phyloP scores from a whole-genome alignment of 2,797 vertebrate species.

The Lacerta viridis region DNA sequence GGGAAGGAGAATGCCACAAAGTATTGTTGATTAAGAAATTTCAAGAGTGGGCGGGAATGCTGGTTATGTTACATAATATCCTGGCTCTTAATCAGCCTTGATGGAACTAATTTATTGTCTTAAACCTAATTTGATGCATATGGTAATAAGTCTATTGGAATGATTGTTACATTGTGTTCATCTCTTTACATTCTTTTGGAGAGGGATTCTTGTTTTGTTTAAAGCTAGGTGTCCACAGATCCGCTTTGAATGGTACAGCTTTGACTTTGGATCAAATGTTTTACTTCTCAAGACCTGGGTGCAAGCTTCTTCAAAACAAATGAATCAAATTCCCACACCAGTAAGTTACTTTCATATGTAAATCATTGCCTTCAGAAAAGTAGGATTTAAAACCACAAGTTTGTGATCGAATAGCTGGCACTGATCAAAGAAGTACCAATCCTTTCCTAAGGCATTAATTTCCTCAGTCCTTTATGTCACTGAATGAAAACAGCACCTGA shows the following conservation, averaged over 20 bases:
- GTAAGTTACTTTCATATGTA: constrained; percentile 38
- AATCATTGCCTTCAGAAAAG: constrained; percentile 49
- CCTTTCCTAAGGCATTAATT: constrained; percentile 40
- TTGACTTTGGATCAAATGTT: constrained; percentile 37
- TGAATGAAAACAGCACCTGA: constrained; percentile 25
- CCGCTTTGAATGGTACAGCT: constrained; percentile 32
- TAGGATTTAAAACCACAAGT: constrained; percentile 28
- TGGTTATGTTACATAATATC: constrained; percentile 58
- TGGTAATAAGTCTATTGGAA: constrained; percentile 69
- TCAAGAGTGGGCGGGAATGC: neutral
- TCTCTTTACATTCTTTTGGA: constrained; percentile 48
- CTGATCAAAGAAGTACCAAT: constrained; percentile 40
- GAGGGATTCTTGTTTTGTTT: constrained; percentile 36
- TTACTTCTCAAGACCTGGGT: constrained; percentile 30
- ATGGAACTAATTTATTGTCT: constrained; percentile 60
- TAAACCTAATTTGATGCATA: constrained; percentile 63
- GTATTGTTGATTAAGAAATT: constrained; percentile 53
- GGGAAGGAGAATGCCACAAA: neutral
- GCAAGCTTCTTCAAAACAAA: constrained; percentile 42
- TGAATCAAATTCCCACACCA: neutral
- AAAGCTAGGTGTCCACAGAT: constrained; percentile 35
- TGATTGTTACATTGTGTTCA: constrained; percentile 52
- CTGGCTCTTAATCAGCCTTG: constrained; percentile 61
- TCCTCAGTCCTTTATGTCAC: constrained; percentile 43
- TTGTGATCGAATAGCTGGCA: constrained; percentile 43